These are phyloP conservation scores for Chelonia mydas DNA, from an alignment of 2,797 vertebrate species.

Conservation along the genomic window DNA sequence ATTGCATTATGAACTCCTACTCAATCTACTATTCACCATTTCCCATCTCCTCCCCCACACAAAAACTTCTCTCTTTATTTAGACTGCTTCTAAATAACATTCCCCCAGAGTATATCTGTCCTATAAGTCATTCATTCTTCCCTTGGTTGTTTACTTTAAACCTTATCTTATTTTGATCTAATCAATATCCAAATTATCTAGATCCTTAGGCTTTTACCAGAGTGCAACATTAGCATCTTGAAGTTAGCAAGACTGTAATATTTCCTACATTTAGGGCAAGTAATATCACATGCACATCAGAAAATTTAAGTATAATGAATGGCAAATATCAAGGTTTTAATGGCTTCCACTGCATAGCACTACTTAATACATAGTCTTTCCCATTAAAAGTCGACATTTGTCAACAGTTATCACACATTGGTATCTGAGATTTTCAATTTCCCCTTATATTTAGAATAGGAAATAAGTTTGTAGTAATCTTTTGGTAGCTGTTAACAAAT, in stretches of 20 bases:
- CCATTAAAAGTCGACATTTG: not conserved
- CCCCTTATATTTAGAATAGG: not conserved
- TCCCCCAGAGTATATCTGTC: too few species aligned
- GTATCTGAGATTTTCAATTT: not conserved
- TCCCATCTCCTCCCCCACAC: too few species aligned
- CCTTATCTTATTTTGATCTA: too few species aligned
- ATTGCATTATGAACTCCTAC: too few species aligned
- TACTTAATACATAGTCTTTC: not conserved
- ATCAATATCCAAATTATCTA: not conserved
- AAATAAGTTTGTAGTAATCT: not conserved
- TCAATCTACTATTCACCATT: too few species aligned
- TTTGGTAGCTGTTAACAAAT: not conserved
- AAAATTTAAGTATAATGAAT: not conserved
- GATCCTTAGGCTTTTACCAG: not conserved
- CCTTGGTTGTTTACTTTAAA: too few species aligned
- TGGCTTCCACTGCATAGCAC: not conserved
- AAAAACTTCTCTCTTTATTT: too few species aligned
- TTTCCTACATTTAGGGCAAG: not conserved
- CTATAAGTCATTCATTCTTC: too few species aligned
- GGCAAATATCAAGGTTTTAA: not conserved
- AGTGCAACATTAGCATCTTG: not conserved
- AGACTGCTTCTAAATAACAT: too few species aligned
- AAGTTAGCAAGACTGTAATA: not conserved
- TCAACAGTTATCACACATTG: not conserved
- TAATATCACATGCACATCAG: not conserved